phyloP scores from a whole-genome alignment of 2,888 invertebrate species.

The Trissolcus brochymenae region DNA sequence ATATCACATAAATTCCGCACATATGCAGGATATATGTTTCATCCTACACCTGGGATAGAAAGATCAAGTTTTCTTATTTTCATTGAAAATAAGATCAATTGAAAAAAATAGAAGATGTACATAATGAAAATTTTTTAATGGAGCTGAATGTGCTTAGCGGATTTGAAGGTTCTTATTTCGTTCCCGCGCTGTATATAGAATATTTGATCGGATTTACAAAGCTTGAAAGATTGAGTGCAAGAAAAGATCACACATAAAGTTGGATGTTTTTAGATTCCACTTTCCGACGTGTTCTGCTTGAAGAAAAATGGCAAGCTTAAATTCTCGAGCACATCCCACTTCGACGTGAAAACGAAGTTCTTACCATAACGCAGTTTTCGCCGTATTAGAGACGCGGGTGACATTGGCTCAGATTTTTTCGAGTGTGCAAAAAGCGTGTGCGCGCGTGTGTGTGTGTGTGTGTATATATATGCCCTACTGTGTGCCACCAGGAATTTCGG shows the following conservation, averaged over 20 bases:
- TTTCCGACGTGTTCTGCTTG: slow-evolving; percentile 49
- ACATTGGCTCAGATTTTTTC: slow-evolving; percentile 50
- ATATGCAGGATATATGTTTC: too few species aligned
- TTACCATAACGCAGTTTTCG: slow-evolving; percentile 53
- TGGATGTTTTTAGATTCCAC: slow-evolving; percentile 55
- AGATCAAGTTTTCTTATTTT: too few species aligned
- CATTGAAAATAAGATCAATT: too few species aligned
- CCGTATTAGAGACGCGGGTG: slow-evolving; percentile 43
- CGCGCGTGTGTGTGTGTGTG: slow-evolving; percentile 23
- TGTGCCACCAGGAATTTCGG: slow-evolving; percentile 42
- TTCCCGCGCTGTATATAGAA: slow-evolving; percentile 32
- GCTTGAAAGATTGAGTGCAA: slow-evolving; percentile 54
- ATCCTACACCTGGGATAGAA: too few species aligned
- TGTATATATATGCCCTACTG: too few species aligned
- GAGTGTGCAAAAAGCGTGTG: slow-evolving; percentile 20
- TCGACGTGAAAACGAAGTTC: slow-evolving; percentile 55
- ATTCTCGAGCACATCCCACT: slow-evolving; percentile 53
- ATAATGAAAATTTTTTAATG: slow-evolving; percentile 36
- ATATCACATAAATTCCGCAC: too few species aligned
- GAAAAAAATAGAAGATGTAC: background rate
- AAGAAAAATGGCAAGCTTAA: slow-evolving; percentile 57
- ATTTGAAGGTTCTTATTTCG: slow-evolving; percentile 31
- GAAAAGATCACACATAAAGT: slow-evolving; percentile 56
- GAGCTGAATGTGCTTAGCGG: slow-evolving; percentile 23
- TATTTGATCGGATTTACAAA: slow-evolving; percentile 54